Percentiles rank a stretch among this genome's conserved stretches.
These are phyloP conservation scores for Leucoptera coffeella DNA, from an alignment of 2,888 invertebrate species.

Conservation along the genomic window DNA sequence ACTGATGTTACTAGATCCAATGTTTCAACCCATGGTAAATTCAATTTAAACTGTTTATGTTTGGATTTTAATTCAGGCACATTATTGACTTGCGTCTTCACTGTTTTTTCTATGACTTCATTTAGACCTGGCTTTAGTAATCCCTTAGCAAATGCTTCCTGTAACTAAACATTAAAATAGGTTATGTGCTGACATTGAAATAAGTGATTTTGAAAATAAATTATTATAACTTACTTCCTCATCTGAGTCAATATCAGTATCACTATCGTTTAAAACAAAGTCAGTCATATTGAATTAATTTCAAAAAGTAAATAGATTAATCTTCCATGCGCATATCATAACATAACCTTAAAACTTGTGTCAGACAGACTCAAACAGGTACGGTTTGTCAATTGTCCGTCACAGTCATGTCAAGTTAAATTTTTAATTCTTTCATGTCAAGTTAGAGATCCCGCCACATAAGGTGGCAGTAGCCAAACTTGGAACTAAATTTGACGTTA, in stretches of 20 bases:
- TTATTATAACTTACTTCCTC: conserved; percentile 42
- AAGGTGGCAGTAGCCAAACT: no score
- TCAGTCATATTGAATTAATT: conserved; percentile 21
- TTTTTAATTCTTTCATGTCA: no score
- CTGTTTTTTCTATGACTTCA: conserved; percentile 52
- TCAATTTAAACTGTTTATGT: conserved; percentile 61
- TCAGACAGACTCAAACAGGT: no score
- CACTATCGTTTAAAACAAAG: conserved; percentile 37
- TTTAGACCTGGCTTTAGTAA: conserved; percentile 83
- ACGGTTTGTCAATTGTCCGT: no score
- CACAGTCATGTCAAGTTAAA: no score
- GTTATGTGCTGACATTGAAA: conserved; percentile 6
- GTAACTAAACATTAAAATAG: conserved; percentile 57
- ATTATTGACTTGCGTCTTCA: conserved; percentile 63
- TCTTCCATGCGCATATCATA: no score
- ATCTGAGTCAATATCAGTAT: conserved; percentile 51
- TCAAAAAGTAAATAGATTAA: no score
- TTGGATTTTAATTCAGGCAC: conserved; percentile 66
- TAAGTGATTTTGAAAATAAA: no score
- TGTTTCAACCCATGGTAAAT: conserved; percentile 80
- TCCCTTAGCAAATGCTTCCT: conserved; percentile 84
- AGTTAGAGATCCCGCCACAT: no score
- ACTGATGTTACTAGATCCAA: conserved; percentile 72
- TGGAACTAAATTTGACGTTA: no score
- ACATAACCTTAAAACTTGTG: no score